These are phyloP conservation scores for Pachypanchax playfairii DNA, from an alignment of 2,113 vertebrate genomes.

Conservation along the genomic window DNA sequence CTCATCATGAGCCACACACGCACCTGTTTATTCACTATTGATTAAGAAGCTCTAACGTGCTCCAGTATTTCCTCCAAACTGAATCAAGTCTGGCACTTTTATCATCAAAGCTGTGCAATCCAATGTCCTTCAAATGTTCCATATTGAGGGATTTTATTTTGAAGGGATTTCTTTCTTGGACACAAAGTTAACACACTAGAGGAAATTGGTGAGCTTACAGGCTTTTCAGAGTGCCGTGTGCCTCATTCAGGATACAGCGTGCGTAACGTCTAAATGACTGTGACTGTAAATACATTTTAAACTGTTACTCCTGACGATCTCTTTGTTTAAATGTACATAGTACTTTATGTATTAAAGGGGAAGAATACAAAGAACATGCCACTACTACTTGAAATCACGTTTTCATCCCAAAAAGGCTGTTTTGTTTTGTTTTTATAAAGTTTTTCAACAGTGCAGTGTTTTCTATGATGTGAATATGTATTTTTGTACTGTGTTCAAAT, in stretches of 20 bases:
- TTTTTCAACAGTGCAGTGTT: slow-evolving; percentile 25
- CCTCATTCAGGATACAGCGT: slow-evolving; percentile 24
- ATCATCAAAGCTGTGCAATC: slow-evolving; percentile 24
- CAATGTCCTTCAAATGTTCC: slow-evolving; percentile 66
- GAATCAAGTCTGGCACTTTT: slow-evolving; percentile 56
- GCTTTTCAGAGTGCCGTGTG: slow-evolving; percentile 56
- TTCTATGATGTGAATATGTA: slow-evolving; percentile 43
- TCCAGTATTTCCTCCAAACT: slow-evolving; percentile 33
- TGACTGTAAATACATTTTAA: slow-evolving; percentile 59
- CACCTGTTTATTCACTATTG: slow-evolving; percentile 13
- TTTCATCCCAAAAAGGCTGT: slow-evolving; percentile 60
- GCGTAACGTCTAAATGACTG: slow-evolving; percentile 25
- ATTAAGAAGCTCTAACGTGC: slow-evolving; percentile 2
- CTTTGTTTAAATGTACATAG: slow-evolving; percentile 56
- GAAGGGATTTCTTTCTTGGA: slow-evolving; percentile 19
- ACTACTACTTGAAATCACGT: slow-evolving; percentile 74
- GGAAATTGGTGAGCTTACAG: slow-evolving; percentile 30
- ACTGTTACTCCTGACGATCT: slow-evolving; percentile 49
- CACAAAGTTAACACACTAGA: slow-evolving; percentile 57
- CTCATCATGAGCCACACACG: slow-evolving; percentile 2
- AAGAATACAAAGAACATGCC: slow-evolving; percentile 50
- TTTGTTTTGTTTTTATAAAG: slow-evolving; percentile 15
- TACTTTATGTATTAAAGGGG: slow-evolving; percentile 56
- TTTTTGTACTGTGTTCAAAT: slow-evolving; percentile 37
- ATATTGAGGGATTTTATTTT: slow-evolving; percentile 31